Conservation (phyloP, 2,113 vertebrate species). For the Propithecus coquereli region DNA sequence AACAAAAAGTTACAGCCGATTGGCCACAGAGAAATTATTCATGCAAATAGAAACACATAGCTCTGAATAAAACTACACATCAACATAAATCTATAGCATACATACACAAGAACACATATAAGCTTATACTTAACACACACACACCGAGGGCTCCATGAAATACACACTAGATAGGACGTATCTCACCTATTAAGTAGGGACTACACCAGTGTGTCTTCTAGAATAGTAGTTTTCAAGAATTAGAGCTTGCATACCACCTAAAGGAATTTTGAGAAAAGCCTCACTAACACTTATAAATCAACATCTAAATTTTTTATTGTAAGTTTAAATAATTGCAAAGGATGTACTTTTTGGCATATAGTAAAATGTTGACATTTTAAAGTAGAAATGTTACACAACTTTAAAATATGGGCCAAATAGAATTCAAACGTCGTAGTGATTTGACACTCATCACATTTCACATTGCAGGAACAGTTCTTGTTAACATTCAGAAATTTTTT, state of each 20-base stretch:
- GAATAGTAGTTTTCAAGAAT: not conserved
- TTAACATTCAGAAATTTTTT: not conserved
- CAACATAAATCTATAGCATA: not conserved
- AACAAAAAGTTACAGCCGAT: not conserved
- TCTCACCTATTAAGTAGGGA: not conserved
- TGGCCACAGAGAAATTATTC: not conserved
- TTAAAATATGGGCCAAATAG: not conserved
- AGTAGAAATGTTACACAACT: not conserved
- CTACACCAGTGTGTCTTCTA: not conserved
- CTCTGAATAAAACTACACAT: not conserved
- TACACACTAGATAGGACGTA: not conserved
- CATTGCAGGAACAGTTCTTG: not conserved
- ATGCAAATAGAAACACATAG: not conserved
- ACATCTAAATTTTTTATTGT: not conserved
- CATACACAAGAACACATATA: not conserved
- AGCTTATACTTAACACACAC: not conserved
- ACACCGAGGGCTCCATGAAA: not conserved
- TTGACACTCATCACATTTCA: not conserved
- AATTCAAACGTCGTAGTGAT: not conserved
- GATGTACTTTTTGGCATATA: not conserved
- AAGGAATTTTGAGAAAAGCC: not conserved
- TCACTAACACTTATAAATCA: not conserved
- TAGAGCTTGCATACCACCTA: not conserved
- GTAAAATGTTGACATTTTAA: constrained; percentile 6
- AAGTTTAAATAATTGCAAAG: not conserved